These are phyloP conservation scores for Galaxias olidus DNA, from an alignment of 2,797 vertebrate genomes.

Conservation along the genomic window DNA sequence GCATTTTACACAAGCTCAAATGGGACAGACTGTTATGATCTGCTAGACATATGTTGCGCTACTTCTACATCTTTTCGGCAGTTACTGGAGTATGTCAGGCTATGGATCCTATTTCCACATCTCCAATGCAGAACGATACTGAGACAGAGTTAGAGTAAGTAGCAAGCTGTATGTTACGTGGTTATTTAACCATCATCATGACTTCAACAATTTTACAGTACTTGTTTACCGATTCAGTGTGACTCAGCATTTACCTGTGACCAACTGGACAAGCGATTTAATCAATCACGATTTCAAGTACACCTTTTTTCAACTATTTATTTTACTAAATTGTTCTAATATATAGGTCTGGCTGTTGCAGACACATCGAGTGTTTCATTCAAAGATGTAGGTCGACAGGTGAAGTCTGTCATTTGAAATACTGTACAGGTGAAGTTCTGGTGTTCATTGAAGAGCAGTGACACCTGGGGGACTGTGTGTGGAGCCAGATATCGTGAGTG, in stretches of 20 bases:
- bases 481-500: slow-evolving; percentile 13
- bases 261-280: no score
- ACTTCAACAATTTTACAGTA: neutral
- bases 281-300: no score
- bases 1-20: neutral
- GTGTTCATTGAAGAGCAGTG: slow-evolving; percentile 11
- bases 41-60: neutral
- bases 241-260: neutral
- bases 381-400: neutral
- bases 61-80: neutral
- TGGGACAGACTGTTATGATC: neutral
- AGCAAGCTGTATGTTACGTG: neutral
- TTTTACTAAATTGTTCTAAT: no score
- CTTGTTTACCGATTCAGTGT: neutral
- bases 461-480: neutral
- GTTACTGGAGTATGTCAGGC: slow-evolving; percentile 38
- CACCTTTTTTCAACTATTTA: no score
- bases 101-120: slow-evolving; percentile 49
- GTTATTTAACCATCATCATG: neutral
- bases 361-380: neutral
- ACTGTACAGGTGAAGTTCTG: neutral
- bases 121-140: slow-evolving; percentile 64
- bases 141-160: slow-evolving; percentile 77
- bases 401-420: neutral
- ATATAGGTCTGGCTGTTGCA: no score